Conservation (phyloP, 2,888 invertebrate species). For the Pseudeuparius sepicola region DNA sequence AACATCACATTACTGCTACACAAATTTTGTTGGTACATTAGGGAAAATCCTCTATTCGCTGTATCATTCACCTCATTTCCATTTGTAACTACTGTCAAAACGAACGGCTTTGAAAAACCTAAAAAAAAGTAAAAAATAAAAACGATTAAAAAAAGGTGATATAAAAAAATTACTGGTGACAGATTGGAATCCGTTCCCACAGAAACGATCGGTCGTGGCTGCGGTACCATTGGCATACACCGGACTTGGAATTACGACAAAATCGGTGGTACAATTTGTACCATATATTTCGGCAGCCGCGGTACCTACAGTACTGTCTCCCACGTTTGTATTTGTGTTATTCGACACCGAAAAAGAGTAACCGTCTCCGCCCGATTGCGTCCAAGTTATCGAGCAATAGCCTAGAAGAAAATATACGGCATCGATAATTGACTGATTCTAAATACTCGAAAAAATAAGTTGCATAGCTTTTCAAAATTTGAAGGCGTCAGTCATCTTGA, state of each 20-base stretch:
- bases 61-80: slow-evolving; percentile 52
- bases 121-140: slow-evolving; percentile 27
- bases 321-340: slow-evolving; percentile 43
- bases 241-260: slow-evolving; percentile 65
- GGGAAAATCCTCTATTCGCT: slow-evolving; percentile 65
- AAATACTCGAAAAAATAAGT: too few relatives aligned
- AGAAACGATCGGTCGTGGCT: slow-evolving; percentile 57
- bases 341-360: slow-evolving; percentile 62
- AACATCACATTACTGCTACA: slow-evolving; percentile 42
- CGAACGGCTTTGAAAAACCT: slow-evolving; percentile 61
- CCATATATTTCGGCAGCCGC: slow-evolving; percentile 44
- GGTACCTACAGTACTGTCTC: slow-evolving; percentile 48
- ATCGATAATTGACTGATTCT: too few relatives aligned
- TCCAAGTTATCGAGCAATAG: slow-evolving; percentile 62
- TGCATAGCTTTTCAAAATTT: too few relatives aligned
- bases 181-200: slow-evolving; percentile 59
- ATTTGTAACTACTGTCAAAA: slow-evolving; percentile 61
- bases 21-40: slow-evolving; percentile 56
- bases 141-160: slow-evolving; percentile 1
- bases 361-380: slow-evolving; percentile 38
- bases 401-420: too few relatives aligned
- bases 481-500: too few relatives aligned
- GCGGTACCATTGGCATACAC: slow-evolving; percentile 35
- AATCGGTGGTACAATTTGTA: slow-evolving; percentile 57
- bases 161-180: slow-evolving; percentile 48